These are phyloP conservation scores for Adelphocoris suturalis DNA, from an alignment of 2,888 invertebrate genomes.

Conservation along the genomic window DNA sequence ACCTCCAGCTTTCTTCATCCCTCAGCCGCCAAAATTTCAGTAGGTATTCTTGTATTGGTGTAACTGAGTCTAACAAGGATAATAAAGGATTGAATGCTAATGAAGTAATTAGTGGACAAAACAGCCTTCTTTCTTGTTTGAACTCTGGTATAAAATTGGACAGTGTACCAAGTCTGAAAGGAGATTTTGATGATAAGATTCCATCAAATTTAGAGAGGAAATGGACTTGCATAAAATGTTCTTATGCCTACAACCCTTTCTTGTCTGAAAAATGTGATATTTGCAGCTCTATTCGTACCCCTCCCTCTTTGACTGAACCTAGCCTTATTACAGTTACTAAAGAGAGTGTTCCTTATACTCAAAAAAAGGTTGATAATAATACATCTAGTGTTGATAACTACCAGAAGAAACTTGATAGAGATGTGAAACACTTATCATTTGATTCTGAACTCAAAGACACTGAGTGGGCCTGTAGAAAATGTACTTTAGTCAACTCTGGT, in stretches of 20 bases:
- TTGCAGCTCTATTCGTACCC: slow-evolving; percentile 85
- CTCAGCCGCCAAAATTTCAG: slow-evolving; percentile 74
- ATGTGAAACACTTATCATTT: slow-evolving; percentile 76
- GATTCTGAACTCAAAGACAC: slow-evolving; percentile 75
- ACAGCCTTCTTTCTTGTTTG: slow-evolving; percentile 18
- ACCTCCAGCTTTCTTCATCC: slow-evolving; percentile 78
- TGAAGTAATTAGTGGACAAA: slow-evolving; percentile 34
- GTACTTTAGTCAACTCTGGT: slow-evolving; percentile 90
- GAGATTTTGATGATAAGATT: slow-evolving; percentile 30
- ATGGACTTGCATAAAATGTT: slow-evolving; percentile 94
- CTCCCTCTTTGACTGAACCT: slow-evolving; percentile 83
- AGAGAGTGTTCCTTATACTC: slow-evolving; percentile 78
- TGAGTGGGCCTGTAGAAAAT: slow-evolving; percentile 92
- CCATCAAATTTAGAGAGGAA: slow-evolving; percentile 80
- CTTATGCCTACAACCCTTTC: slow-evolving; percentile 91
- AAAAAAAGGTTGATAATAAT: slow-evolving; percentile 77
- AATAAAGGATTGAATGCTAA: slow-evolving; percentile 56
- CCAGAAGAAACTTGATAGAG: slow-evolving; percentile 74
- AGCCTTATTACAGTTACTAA: slow-evolving; percentile 86
- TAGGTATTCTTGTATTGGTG: slow-evolving; percentile 77
- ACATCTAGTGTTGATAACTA: slow-evolving; percentile 40
- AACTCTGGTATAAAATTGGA: slow-evolving; percentile 40
- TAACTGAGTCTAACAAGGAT: slow-evolving; percentile 76
- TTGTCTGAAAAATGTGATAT: slow-evolving; percentile 90
- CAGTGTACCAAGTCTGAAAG: neutral